Conservation (phyloP, 2,113 vertebrate species). For the Paratilapia polleni region DNA sequence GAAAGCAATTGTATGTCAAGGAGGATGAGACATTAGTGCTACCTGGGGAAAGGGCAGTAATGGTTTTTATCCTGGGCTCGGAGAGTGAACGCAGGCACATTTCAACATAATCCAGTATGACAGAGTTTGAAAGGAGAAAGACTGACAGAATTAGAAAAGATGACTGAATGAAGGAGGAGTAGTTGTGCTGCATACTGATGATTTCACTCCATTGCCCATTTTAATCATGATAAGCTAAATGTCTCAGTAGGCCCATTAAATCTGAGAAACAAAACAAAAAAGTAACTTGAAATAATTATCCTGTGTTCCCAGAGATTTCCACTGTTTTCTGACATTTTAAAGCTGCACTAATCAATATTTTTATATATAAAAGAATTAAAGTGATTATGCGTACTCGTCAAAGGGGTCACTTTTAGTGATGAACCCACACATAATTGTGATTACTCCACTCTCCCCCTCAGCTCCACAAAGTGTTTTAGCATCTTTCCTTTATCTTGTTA, state of each 20-base stretch:
- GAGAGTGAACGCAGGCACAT: conserved; percentile 30
- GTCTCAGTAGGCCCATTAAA: background rate
- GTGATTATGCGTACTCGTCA: background rate
- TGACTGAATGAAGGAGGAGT: conserved; percentile 25
- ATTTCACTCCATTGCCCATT: conserved; percentile 17
- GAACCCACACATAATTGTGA: background rate
- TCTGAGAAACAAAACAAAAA: background rate
- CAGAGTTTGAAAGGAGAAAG: conserved; percentile 31
- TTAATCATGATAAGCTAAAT: conserved; percentile 11
- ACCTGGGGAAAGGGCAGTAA: conserved; percentile 22
- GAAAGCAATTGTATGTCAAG: conserved; percentile 41
- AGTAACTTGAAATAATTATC: background rate
- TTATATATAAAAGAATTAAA: background rate
- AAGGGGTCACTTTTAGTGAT: background rate
- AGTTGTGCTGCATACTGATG: conserved; percentile 20
- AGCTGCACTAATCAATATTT: background rate
- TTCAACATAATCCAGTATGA: conserved; percentile 47
- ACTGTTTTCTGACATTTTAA: background rate
- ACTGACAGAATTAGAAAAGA: conserved; percentile 28
- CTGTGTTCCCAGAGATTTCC: background rate
- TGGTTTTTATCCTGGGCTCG: conserved; percentile 38
- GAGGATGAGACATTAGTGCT: conserved; percentile 49
- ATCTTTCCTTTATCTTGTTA: background rate
- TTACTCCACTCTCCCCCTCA: background rate
- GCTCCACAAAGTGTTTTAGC: background rate